Base-by-base conservation (phyloP, 2,797 vertebrate species). In the Coregonus sp. region DNA sequence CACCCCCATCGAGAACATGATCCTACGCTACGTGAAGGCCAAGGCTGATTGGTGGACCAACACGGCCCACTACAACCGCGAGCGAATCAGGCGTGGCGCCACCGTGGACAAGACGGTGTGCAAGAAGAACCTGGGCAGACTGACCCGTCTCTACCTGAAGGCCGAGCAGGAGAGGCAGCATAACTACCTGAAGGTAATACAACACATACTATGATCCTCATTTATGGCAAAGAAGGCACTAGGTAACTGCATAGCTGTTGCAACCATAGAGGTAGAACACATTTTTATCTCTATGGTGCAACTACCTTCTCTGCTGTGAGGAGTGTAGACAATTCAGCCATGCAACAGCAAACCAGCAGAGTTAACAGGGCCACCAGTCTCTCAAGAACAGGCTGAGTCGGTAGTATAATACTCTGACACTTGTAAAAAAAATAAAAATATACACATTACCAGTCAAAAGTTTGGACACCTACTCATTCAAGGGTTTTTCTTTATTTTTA, bases 41-140 rank as follows among this genome's bases (percentile, higher is more conserved):
- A 99, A 99, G 91, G 98, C 98, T 50, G 98, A 99, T 88, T 99
- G 98, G 98, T 99, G 98, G 98, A 99, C 98, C 83, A 99, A 99
- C 82, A 99, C 98, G 0, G 98, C 98, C 31, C 98, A 99, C 90
- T 99, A 99, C 92, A 99, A 99, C 87, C 94, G 98, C 52, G 98
- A 99, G 90, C 94, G 98, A 80, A 99, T 99, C 90, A 96, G 98
- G 12, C 95, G 98, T 0, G 98, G 98, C 12, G 98, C 98, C 85
- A 99, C 98, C 0, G 98, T 99, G 15, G 98, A 99, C 91, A 99
- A 99, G 92, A 99, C 98, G 0, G 98, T 99, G 84, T 99, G 98
- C 83, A 99, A 99, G 91, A 99, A 99, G 94, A 99, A 99, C 87
- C 88, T 99, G 90, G 98, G 98, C 9, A 94, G 98, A 33, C 91